Evolutionary conservation across 2,113 vertebrate genomes (phyloP).

Genomic region (Saguinus midas): DNA sequence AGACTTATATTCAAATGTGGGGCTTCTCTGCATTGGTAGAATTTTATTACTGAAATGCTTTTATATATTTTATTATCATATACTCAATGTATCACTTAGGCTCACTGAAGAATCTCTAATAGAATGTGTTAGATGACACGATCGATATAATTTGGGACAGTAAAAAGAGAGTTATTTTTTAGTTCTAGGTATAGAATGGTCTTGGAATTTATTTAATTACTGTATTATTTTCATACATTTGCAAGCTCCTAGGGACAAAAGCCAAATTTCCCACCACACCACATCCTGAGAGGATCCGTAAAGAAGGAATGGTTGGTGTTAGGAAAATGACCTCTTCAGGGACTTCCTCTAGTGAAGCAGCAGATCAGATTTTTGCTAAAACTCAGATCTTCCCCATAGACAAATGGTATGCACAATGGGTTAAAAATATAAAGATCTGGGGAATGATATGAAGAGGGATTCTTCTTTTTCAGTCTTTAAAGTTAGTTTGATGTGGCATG

Average conservation of each 20-base stretch:
- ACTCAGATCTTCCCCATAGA: not conserved
- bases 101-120: not conserved
- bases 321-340: not conserved
- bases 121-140: not conserved
- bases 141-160: not conserved
- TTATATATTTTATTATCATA: not conserved
- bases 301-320: not conserved
- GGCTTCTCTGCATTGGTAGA: not conserved
- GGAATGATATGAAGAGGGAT: not conserved
- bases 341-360: not conserved
- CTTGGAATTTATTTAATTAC: not conserved
- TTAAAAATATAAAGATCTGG: not conserved
- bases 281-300: not conserved
- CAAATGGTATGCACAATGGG: not conserved
- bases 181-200: not conserved
- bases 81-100: not conserved
- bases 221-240: not conserved
- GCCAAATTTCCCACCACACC: not conserved
- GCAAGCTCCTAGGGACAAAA: not conserved
- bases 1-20: not conserved
- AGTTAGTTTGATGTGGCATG: not conserved
- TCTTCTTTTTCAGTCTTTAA: not conserved
- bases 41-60: slow-evolving; percentile 4
- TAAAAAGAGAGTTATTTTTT: not conserved
- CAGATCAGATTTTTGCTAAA: not conserved